Conservation (phyloP, 2,888 invertebrate genomes). For the Trimorus sp. region DNA sequence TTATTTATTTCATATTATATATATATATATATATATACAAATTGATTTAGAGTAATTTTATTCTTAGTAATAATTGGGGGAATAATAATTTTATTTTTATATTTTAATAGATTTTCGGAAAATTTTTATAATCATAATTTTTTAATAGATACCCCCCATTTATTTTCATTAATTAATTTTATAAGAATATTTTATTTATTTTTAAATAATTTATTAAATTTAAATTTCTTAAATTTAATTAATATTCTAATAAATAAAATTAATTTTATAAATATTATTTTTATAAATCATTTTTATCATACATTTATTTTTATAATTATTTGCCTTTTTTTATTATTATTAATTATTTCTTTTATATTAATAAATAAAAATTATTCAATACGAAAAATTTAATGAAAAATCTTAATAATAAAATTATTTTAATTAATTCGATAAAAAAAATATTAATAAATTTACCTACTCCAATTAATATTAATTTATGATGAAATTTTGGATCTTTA, state of each 20-base stretch:
- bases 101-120: slow-evolving; percentile 82
- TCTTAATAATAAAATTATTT: slow-evolving; percentile 69
- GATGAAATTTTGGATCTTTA: slow-evolving; percentile 88
- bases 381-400: slow-evolving; percentile 72
- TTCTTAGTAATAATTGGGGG: slow-evolving; percentile 86
- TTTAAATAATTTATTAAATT: slow-evolving; percentile 21
- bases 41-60: slow-evolving; percentile 85
- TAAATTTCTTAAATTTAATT: slow-evolving; percentile 49
- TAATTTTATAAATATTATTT: slow-evolving; percentile 69
- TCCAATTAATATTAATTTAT: slow-evolving; percentile 84
- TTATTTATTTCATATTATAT: slow-evolving; percentile 82
- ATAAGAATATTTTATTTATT: background rate
- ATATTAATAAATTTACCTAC: slow-evolving; percentile 85
- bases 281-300: background rate
- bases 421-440: slow-evolving; percentile 84
- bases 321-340: slow-evolving; percentile 84
- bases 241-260: slow-evolving; percentile 35
- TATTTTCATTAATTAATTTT: slow-evolving; percentile 50
- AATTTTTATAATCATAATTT: slow-evolving; percentile 67
- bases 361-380: slow-evolving; percentile 83
- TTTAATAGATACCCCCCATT: too few species aligned
- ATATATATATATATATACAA: slow-evolving; percentile 81
- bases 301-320: slow-evolving; percentile 76
- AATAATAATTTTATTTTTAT: slow-evolving; percentile 86
- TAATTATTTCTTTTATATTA: slow-evolving; percentile 85